Conservation (phyloP, 2,113 vertebrate species). For the Tichodroma muraria region DNA sequence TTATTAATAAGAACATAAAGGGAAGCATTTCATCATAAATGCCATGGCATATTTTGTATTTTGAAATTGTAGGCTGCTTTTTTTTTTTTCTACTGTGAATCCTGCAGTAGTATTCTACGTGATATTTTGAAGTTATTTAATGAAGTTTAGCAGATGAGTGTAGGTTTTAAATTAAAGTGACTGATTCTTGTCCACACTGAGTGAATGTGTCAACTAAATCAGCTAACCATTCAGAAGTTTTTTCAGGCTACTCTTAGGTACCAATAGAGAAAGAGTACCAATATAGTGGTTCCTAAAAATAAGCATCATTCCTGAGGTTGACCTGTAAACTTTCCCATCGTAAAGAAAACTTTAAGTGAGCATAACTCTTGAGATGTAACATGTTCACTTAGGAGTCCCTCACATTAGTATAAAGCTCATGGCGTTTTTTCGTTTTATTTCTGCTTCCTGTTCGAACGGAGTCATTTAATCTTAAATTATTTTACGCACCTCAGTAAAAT, state of each 20-base stretch:
- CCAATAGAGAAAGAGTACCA: neutral
- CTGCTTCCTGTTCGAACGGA: neutral
- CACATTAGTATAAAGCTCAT: neutral
- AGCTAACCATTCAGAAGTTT: neutral
- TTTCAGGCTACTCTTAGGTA: neutral
- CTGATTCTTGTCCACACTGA: neutral
- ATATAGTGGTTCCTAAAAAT: neutral
- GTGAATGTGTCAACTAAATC: neutral
- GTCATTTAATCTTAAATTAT: neutral
- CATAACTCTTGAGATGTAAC: neutral
- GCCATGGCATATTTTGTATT: neutral
- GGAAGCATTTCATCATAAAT: neutral
- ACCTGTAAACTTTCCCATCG: neutral
- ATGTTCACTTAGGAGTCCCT: neutral
- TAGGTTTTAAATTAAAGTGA: neutral
- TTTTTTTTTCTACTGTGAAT: neutral
- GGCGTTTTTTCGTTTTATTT: neutral
- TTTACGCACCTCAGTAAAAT: neutral
- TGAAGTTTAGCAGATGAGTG: neutral
- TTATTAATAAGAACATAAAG: neutral
- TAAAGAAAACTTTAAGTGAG: neutral
- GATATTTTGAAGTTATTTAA: neutral
- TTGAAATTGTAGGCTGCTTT: neutral
- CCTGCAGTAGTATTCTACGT: neutral
- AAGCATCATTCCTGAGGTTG: neutral